phyloP scores from a whole-genome alignment of 2,797 vertebrate genomes.

The Trematomus bernacchii region DNA sequence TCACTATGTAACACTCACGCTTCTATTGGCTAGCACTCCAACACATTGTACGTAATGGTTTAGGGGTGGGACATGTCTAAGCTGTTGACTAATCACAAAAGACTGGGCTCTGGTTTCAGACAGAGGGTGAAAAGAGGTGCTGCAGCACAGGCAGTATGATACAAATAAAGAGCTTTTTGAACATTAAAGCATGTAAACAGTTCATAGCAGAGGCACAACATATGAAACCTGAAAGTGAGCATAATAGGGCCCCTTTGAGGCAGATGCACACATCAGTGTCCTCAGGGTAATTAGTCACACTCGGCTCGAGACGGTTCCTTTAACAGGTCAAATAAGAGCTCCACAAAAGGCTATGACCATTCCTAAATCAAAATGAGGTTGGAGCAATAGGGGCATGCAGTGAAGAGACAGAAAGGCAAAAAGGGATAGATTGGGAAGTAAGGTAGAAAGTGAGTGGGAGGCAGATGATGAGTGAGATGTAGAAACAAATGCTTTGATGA shows the following conservation, averaged over 20 bases:
- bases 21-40: too few relatives aligned
- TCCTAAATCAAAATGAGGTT: conserved; percentile 58
- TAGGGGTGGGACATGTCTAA: too few relatives aligned
- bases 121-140: too few relatives aligned
- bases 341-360: conserved; percentile 37
- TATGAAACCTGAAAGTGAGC: too few relatives aligned
- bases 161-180: too few relatives aligned
- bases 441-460: conserved; percentile 43
- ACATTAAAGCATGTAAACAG: too few relatives aligned
- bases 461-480: conserved; percentile 15
- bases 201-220: too few relatives aligned
- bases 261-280: conserved; percentile 26
- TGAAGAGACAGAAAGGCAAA: neutral
- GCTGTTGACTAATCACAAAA: too few relatives aligned
- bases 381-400: neutral
- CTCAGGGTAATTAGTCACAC: conserved; percentile 40
- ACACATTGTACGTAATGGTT: too few relatives aligned
- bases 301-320: conserved; percentile 50
- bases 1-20: too few relatives aligned
- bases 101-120: too few relatives aligned
- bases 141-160: too few relatives aligned
- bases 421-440: conserved; percentile 1
- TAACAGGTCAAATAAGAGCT: conserved; percentile 55
- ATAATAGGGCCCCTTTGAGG: neutral
- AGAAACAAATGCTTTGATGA: conserved; percentile 11